Percentiles rank a stretch among this genome's conserved stretches.
These are phyloP conservation scores for Microchrysa polita DNA, from an alignment of 2,888 invertebrate genomes.

Conservation along the genomic window DNA sequence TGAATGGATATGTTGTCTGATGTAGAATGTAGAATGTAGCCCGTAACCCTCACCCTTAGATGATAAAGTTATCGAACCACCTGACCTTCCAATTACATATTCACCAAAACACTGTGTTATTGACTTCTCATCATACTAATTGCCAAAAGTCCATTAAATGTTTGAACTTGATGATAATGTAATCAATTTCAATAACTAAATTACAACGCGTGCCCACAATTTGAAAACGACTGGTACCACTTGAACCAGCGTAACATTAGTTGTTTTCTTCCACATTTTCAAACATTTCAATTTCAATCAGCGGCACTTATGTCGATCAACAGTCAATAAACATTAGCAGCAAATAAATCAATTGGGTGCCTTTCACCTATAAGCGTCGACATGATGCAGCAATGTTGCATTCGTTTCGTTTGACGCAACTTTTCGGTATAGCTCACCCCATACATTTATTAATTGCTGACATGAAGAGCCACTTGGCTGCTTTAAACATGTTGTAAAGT, in stretches of 20 bases:
- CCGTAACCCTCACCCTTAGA: too few relatives aligned
- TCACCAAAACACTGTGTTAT: too few relatives aligned
- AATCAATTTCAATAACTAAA: conserved; percentile 40
- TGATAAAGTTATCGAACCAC: too few relatives aligned
- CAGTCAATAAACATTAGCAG: conserved; percentile 41
- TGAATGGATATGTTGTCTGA: too few relatives aligned
- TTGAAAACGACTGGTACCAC: neutral
- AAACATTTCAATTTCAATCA: neutral
- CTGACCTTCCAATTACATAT: too few relatives aligned
- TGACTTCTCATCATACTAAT: too few relatives aligned
- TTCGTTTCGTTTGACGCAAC: neutral
- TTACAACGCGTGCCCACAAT: conserved; percentile 30
- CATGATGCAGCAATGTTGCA: conserved; percentile 7
- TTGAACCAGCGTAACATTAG: neutral
- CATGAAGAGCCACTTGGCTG: conserved; percentile 36
- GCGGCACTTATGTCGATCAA: conserved; percentile 36
- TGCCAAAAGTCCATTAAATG: neutral
- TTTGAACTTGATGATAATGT: conserved; percentile 4
- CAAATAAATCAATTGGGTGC: conserved; percentile 43
- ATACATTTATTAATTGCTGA: conserved; percentile 15
- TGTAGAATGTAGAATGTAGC: too few relatives aligned
- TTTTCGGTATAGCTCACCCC: conserved; percentile 2
- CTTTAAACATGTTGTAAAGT: conserved; percentile 31
- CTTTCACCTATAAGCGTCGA: conserved; percentile 18
- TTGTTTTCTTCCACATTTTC: neutral